Conservation (phyloP, 2,888 invertebrate genomes). For the Zaprionus obscuricornis region DNA sequence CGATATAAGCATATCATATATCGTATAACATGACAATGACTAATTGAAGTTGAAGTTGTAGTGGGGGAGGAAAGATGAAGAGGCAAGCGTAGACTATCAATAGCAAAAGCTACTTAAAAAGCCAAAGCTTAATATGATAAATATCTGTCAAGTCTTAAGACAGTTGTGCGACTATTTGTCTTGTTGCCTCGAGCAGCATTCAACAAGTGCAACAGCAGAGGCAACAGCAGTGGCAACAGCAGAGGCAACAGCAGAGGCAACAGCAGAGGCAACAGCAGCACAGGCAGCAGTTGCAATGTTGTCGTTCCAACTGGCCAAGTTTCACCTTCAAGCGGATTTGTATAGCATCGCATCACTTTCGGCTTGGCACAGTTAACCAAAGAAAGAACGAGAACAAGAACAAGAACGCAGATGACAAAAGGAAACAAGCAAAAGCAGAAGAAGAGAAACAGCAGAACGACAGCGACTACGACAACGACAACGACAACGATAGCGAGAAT, state of each 20-base stretch:
- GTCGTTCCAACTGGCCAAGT: constrained; percentile 57
- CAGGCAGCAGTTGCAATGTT: constrained; percentile 4
- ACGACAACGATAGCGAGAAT: too few relatives aligned
- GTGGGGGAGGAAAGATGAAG: constrained; percentile 22
- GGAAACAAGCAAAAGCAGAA: too few relatives aligned
- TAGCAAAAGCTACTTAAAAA: constrained; percentile 18
- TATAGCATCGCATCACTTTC: constrained; percentile 63
- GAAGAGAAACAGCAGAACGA: too few relatives aligned
- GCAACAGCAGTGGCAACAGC: too few relatives aligned
- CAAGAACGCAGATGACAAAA: constrained; percentile 10
- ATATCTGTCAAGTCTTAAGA: constrained; percentile 16
- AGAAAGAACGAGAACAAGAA: constrained; percentile 20
- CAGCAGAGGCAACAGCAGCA: too few relatives aligned
- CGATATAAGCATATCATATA: too few relatives aligned
- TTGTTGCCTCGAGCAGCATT: constrained; percentile 20
- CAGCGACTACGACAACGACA: too few relatives aligned
- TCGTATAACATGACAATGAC: too few relatives aligned
- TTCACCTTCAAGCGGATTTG: constrained; percentile 62
- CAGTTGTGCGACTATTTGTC: constrained; percentile 31
- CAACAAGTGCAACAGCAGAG: constrained; percentile 32
- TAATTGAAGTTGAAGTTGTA: constrained; percentile 22
- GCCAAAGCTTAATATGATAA: constrained; percentile 17
- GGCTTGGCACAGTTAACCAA: constrained; percentile 57
- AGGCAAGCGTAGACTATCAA: constrained; percentile 20
- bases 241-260: too few relatives aligned